Base-by-base conservation (phyloP, 2,888 invertebrate genomes). In the Stenotaenia linearis region DNA sequence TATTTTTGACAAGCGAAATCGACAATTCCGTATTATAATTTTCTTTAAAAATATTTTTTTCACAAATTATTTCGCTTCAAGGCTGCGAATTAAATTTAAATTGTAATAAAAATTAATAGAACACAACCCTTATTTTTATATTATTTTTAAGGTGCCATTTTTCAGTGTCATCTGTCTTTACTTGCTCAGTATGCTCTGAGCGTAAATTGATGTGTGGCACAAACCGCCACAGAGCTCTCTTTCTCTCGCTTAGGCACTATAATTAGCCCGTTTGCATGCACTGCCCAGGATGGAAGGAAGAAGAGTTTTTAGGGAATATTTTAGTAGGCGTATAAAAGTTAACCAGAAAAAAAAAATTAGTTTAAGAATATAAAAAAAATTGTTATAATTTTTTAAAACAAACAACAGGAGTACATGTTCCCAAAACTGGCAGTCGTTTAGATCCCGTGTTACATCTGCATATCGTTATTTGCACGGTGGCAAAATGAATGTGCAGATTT, bases 121-220 rank as follows among this genome's bases (percentile, higher is more conserved):
- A 21, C 50, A 15, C 50, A 50, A 50, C 5, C 50, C 7, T 50
- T 50, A 50, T 50, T 50, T 50, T 50, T 18, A n/a, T 69, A 69
- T 69, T 69, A 28, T 69, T 69, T 28, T 69, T 28, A 25, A 25
- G 1, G 28, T 4, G 10, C 12, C 28, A 69, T 69, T 15, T 69
- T 12, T 28, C 28, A 69, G 25, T 69, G 69, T 28, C 69, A 28
- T 69, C 69, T 69, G 69, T 69, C 69, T 69, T 69, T 69, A 69
- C 25, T 69, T 23, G 28, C 69, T 69, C 69, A 69, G 69, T 69
- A 69, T 69, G 69, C 69, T 69, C 69, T 69, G 25, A 69, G 25
- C 69, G 69, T 69, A 69, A 69, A 69, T 69, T 69, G 69, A 69
- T 69, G 69, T 69, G 69, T 69, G 69, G 69, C 69, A 69, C 69